Evolutionary conservation across 2,797 vertebrate species (phyloP).

Genomic region (Gouania willdenowi): DNA sequence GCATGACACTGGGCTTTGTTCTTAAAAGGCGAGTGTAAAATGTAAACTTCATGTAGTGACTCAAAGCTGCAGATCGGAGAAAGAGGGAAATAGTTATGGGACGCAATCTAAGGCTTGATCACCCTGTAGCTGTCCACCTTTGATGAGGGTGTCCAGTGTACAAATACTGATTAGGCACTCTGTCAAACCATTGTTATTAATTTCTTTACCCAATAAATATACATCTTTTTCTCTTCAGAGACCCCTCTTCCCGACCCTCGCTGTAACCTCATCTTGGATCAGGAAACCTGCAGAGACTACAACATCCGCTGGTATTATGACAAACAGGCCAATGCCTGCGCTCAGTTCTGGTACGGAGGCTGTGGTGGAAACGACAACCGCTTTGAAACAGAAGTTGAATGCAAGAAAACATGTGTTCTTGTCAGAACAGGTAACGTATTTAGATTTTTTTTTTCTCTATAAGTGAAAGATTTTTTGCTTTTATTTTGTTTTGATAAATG

Average conservation of each 20-base stretch:
- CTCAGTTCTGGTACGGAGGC: slow-evolving; percentile 88
- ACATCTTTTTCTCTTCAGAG: slow-evolving; percentile 41
- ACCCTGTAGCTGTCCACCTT: too few species aligned
- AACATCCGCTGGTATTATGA: slow-evolving; percentile 85
- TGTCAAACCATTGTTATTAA: too few species aligned
- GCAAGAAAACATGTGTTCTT: slow-evolving; percentile 77
- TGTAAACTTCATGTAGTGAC: neutral
- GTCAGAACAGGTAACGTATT: slow-evolving; percentile 61
- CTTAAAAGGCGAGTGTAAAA: too few species aligned
- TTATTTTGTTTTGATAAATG: neutral
- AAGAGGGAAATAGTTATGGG: too few species aligned
- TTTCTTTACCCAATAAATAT: too few species aligned
- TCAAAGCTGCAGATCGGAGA: too few species aligned
- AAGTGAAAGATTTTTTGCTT: neutral
- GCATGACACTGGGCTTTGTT: too few species aligned
- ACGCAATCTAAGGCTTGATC: too few species aligned
- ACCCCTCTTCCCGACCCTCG: slow-evolving; percentile 42
- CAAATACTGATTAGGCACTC: too few species aligned
- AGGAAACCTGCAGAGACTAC: slow-evolving; percentile 80
- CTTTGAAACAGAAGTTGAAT: slow-evolving; percentile 80
- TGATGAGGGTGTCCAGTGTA: too few species aligned
- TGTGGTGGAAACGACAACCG: slow-evolving; percentile 84
- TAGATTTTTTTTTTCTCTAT: neutral
- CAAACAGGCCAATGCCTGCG: slow-evolving; percentile 83
- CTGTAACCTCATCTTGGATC: slow-evolving; percentile 73